Percentiles rank a stretch among this genome's conserved stretches.
Conservation (phyloP, 2,888 invertebrate species). For the Stenodema calcarata region DNA sequence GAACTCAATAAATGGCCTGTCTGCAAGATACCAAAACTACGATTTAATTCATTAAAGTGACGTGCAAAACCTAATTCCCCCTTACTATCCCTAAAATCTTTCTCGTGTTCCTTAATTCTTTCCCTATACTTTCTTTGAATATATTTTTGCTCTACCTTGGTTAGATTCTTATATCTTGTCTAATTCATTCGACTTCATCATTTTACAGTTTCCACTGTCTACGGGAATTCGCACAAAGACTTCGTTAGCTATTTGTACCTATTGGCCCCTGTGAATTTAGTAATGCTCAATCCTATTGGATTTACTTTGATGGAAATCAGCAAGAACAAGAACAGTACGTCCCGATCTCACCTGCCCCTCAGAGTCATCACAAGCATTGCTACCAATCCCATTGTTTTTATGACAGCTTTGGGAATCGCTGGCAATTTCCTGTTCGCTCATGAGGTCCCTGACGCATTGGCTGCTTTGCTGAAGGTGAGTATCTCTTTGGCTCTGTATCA, state of each 20-base stretch:
- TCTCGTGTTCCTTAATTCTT: too few relatives aligned
- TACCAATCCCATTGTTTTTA: conserved; percentile 87
- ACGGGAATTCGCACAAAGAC: conserved; percentile 84
- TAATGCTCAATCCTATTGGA: conserved; percentile 89
- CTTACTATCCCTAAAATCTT: too few relatives aligned
- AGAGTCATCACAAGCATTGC: conserved; percentile 71
- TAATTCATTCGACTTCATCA: too few relatives aligned
- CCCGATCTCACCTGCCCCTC: conserved; percentile 57
- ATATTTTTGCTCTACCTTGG: too few relatives aligned
- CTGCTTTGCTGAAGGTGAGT: conserved; percentile 76
- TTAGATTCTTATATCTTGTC: background rate
- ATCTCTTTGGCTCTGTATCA: too few relatives aligned
- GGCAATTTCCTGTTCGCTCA: conserved; percentile 84
- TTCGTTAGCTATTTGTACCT: conserved; percentile 90
- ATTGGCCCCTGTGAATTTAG: conserved; percentile 92
- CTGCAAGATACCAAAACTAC: too few relatives aligned
- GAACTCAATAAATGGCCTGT: too few relatives aligned
- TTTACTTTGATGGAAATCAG: conserved; percentile 87
- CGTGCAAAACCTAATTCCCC: too few relatives aligned
- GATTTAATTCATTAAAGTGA: too few relatives aligned
- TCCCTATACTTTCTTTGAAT: too few relatives aligned
- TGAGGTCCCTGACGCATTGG: conserved; percentile 76
- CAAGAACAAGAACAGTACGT: conserved; percentile 62
- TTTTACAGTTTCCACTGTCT: conserved; percentile 80
- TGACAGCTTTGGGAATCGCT: conserved; percentile 89